Conservation (phyloP, 2,797 vertebrate species). For the Sebastes oblongus region DNA sequence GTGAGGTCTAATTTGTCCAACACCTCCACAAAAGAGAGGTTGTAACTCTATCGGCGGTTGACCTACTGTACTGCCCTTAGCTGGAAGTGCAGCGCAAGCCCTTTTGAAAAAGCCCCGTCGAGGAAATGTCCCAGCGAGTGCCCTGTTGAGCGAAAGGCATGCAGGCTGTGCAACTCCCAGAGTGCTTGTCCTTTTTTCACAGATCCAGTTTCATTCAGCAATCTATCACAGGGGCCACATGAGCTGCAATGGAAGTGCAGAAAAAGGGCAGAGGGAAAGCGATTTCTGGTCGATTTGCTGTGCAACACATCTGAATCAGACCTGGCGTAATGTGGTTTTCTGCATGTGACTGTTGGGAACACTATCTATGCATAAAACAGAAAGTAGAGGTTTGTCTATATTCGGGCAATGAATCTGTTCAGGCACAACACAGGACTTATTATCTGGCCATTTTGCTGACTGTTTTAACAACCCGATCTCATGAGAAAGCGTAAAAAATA, state of each 20-base stretch:
- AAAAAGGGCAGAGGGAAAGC: not conserved
- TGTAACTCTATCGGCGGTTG: conserved; percentile 78
- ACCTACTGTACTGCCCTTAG: conserved; percentile 78
- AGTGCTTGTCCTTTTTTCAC: conserved; percentile 63
- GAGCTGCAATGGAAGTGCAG: conserved; percentile 42
- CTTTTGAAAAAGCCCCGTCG: conserved; percentile 62
- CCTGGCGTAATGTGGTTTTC: not conserved
- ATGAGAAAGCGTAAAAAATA: too few relatives aligned
- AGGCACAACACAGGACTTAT: not conserved
- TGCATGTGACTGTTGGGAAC: conserved; percentile 12
- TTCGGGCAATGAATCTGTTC: not conserved
- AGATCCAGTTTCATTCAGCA: conserved; percentile 73
- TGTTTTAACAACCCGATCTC: too few relatives aligned
- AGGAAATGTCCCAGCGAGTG: conserved; percentile 72
- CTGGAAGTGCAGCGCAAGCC: conserved; percentile 67
- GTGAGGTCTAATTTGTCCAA: conserved; percentile 78
- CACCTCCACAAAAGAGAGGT: conserved; percentile 75
- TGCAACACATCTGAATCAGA: conserved; percentile 28
- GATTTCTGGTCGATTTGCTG: conserved; percentile 37
- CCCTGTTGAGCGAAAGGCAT: conserved; percentile 71
- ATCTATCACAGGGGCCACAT: conserved; percentile 68
- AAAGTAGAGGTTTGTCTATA: conserved; percentile 11
- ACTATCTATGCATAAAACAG: conserved; percentile 21
- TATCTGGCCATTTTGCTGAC: not conserved
- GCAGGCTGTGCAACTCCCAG: conserved; percentile 68